phyloP scores from a whole-genome alignment of 1,140 invertebrate species.

The Mamestra configurata region DNA sequence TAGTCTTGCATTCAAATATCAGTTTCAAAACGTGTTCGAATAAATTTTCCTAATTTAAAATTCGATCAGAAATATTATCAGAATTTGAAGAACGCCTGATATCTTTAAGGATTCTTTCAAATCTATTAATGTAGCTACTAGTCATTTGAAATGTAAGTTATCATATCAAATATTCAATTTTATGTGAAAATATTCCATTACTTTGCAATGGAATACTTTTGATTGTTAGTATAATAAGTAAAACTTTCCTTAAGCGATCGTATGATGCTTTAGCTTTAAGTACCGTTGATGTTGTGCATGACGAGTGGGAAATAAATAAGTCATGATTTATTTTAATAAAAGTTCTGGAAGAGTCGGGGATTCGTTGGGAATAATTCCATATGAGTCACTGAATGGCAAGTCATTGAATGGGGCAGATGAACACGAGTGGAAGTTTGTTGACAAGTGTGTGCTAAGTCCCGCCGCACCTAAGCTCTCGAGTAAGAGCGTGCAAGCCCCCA shows the following conservation, averaged over 20 bases:
- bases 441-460: conserved; percentile 7
- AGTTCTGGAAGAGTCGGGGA: conserved; percentile 15
- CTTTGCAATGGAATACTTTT: conserved; percentile 18
- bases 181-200: conserved; percentile 23
- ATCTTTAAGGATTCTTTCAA: neutral
- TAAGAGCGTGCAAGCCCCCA: conserved; percentile 66
- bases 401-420: neutral
- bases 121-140: neutral
- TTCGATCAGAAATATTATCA: conserved; percentile 18
- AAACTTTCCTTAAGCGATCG: neutral
- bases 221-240: conserved; percentile 6
- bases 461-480: conserved; percentile 59
- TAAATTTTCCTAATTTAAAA: conserved; percentile 24
- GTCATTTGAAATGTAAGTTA: neutral
- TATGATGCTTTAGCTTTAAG: neutral
- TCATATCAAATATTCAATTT: conserved; percentile 5
- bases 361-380: neutral
- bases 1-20: conserved; percentile 60
- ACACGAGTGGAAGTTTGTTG: neutral
- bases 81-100: conserved; percentile 2
- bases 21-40: conserved; percentile 12
- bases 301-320: neutral
- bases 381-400: neutral
- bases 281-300: neutral
- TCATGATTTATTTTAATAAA: conserved; percentile 8